Conservation (phyloP, 2,888 invertebrate species). For the Drosophila melanosoma region DNA sequence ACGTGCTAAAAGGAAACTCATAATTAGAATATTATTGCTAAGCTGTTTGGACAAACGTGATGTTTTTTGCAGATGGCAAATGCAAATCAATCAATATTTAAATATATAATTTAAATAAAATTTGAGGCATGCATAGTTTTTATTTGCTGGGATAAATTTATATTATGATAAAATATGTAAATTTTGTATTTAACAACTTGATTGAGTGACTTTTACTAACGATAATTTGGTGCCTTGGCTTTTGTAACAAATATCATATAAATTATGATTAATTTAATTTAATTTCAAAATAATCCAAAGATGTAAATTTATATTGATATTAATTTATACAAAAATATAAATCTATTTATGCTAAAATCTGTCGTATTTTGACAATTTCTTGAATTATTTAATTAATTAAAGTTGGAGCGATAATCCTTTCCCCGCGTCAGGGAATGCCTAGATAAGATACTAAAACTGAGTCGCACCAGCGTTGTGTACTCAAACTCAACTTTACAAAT, state of each 20-base stretch:
- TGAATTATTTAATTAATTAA: no score
- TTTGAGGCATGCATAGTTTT: not conserved
- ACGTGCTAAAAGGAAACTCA: conserved; percentile 1
- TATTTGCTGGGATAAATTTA: not conserved
- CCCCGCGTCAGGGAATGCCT: no score
- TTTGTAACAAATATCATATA: not conserved
- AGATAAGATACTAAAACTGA: no score
- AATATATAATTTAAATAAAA: not conserved
- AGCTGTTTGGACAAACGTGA: conserved; percentile 18
- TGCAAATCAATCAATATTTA: not conserved
- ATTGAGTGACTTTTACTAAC: not conserved
- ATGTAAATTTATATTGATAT: no score
- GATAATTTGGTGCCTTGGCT: not conserved
- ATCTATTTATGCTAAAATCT: no score
- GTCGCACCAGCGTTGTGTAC: no score
- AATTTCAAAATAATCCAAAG: no score
- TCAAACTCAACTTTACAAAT: no score
- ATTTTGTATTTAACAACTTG: not conserved
- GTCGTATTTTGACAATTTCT: no score
- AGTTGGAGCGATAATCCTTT: no score
- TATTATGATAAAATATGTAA: not conserved
- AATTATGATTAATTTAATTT: no score
- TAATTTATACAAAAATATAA: no score
- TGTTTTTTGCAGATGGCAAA: not conserved
- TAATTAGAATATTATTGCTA: conserved; percentile 39